A percentile compares a stretch with the other conserved stretches of the same genome.
phyloP scores from a whole-genome alignment of 1,140 invertebrate species.

The Aphis craccivora region DNA sequence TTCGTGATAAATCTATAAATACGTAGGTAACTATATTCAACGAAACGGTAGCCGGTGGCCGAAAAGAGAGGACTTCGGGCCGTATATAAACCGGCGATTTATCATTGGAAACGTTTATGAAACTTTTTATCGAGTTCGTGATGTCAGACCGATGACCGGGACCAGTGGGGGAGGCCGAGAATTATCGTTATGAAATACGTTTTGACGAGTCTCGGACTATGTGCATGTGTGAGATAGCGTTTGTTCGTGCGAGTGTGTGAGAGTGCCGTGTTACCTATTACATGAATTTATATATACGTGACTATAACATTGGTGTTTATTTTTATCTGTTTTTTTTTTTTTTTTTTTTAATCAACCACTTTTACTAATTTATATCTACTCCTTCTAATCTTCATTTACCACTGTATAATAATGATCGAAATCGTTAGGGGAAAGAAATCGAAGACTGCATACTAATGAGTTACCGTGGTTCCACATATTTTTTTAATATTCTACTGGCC shows the following conservation, averaged over 20 bases:
- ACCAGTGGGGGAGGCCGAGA: background rate
- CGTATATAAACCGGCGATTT: background rate
- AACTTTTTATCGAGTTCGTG: constrained; percentile 1
- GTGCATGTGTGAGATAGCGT: background rate
- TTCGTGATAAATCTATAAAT: constrained; percentile 6
- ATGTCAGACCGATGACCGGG: background rate
- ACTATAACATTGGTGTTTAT: background rate
- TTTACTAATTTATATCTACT: background rate
- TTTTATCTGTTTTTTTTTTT: background rate
- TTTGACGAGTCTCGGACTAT: background rate
- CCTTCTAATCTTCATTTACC: background rate
- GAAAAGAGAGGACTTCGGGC: background rate
- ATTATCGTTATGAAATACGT: background rate
- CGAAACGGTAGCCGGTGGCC: background rate
- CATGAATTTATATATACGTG: background rate
- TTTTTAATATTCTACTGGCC: background rate
- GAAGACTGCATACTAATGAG: background rate
- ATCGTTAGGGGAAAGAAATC: background rate
- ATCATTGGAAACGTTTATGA: constrained; percentile 15
- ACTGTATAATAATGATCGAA: background rate
- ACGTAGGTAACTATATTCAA: background rate
- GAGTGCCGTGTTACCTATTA: background rate
- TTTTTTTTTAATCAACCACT: background rate
- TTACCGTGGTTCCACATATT: background rate
- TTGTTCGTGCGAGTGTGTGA: background rate